Base-by-base conservation (phyloP, 2,888 invertebrate species). In the Cephonodes hylas region DNA sequence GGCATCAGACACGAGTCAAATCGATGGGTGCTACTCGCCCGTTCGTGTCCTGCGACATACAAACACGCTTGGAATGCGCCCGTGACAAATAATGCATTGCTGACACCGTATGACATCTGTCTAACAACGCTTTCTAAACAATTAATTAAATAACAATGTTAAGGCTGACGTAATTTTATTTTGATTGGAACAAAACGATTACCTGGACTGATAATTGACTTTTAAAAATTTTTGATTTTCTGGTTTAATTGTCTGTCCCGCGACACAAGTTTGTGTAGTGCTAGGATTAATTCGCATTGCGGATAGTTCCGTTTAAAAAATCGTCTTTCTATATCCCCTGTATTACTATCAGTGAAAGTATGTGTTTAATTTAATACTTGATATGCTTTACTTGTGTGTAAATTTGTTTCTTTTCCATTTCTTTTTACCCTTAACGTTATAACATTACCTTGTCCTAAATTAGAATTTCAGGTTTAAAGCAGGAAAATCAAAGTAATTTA, bases 31-130 rank as follows among this genome's bases (percentile, higher is more conserved):
- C 64, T 59, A 42, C 60, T 57, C 59, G 25, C 34, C 79, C 84
- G 83, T 38, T 84, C 84, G 77, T 67, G 84, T 80, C 58, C 60
- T 48, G 46, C 63, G 67, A 60, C 63, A 61, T 64, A 60, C 62
- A 64, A 71, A 66, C 68, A 82, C 76, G 79, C 68, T 1, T 63
- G 73, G 83, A 76, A 85, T 81, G 76, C 64, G 62, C 60, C 63
- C 76, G 74, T 85, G 86, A 87, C 86, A 86, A 86, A 87, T 86
- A 81, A 70, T 77, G 69, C 77, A 85, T 81, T 79, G 74, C 65
- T 67, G 65, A 61, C 63, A 61, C 66, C 68, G 63, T 73, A 64
- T 67, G 70, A 85, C 85, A 79, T 78, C 74, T 84, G 86, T 85
- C 86, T 57, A 58, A 65, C 64, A 69, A 71, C 70, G 72, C 74